A percentile compares a stretch with the other conserved stretches of the same genome.
These are phyloP conservation scores for Pachyuromys duprasi DNA, from an alignment of 2,797 vertebrate genomes.

Conservation along the genomic window DNA sequence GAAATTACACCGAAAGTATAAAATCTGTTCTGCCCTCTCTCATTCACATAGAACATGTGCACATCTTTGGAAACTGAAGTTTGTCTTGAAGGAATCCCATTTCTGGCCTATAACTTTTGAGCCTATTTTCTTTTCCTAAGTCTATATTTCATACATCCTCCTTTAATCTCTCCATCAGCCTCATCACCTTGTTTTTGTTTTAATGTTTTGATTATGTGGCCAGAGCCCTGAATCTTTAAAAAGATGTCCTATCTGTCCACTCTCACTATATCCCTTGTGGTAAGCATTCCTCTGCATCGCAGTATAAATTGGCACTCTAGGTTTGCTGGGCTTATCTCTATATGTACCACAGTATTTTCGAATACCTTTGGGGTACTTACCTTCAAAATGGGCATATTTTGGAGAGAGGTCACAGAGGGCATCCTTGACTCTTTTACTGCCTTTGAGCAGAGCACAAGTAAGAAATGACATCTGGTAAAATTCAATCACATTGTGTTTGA, in stretches of 20 bases:
- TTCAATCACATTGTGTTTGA: neutral
- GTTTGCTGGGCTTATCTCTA: neutral
- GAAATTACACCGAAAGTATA: neutral
- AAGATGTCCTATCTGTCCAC: neutral
- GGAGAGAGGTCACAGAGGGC: neutral
- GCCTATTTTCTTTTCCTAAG: neutral
- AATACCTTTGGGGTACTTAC: neutral
- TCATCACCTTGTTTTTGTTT: neutral
- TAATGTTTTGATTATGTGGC: neutral
- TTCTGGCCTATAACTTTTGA: neutral
- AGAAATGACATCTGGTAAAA: neutral
- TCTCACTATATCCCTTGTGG: too few species aligned
- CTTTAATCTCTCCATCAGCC: neutral
- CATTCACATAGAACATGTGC: neutral
- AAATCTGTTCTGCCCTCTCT: neutral
- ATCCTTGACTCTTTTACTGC: neutral
- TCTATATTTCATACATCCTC: too few species aligned
- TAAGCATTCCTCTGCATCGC: neutral
- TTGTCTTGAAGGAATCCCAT: neutral
- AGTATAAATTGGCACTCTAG: neutral
- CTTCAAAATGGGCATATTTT: neutral
- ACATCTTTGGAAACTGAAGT: neutral
- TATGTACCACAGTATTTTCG: neutral
- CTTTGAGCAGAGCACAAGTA: neutral
- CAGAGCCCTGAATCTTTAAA: neutral